Percentiles rank a stretch among this genome's conserved stretches.
Evolutionary conservation across 2,888 invertebrate genomes (phyloP).

Genomic region (Drosophila atripex): DNA sequence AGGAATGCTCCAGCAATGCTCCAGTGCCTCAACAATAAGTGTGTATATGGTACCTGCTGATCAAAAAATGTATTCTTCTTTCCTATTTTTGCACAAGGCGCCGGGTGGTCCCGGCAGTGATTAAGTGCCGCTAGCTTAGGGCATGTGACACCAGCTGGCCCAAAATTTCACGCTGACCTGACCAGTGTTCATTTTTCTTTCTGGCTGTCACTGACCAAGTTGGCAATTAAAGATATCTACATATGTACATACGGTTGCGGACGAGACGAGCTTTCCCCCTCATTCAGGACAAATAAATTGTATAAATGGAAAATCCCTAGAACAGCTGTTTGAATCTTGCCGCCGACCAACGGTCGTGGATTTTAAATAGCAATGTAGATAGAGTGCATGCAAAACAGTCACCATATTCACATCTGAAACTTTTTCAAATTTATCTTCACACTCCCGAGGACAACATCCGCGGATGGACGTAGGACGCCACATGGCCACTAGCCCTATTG

Average conservation of each 20-base stretch:
- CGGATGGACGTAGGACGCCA: slow-evolving; percentile 47
- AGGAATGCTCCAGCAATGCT: neutral
- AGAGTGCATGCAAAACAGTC: slow-evolving; percentile 68
- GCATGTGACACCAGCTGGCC: slow-evolving; percentile 53
- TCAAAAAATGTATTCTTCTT: slow-evolving; percentile 1
- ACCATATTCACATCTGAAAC: slow-evolving; percentile 49
- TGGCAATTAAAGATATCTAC: slow-evolving; percentile 75
- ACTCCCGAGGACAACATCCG: slow-evolving; percentile 61
- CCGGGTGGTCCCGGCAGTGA: slow-evolving; percentile 71
- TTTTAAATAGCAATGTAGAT: slow-evolving; percentile 32
- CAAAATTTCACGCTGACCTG: slow-evolving; percentile 41
- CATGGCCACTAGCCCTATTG: slow-evolving; percentile 68
- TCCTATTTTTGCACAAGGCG: slow-evolving; percentile 6
- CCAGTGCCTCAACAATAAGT: neutral
- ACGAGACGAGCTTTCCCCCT: slow-evolving; percentile 15
- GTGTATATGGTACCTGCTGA: neutral
- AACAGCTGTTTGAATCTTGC: slow-evolving; percentile 68
- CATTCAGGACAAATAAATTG: slow-evolving; percentile 63
- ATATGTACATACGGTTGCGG: slow-evolving; percentile 5
- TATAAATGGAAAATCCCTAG: slow-evolving; percentile 53
- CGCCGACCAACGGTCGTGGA: slow-evolving; percentile 25
- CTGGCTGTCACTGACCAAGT: slow-evolving; percentile 72
- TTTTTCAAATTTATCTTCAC: slow-evolving; percentile 81
- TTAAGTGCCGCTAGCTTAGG: slow-evolving; percentile 64
- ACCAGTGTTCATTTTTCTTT: slow-evolving; percentile 72